A percentile compares a stretch with the other conserved stretches of the same genome.
These are phyloP conservation scores for Pygoscelis antarcticus DNA, from an alignment of 2,113 vertebrate genomes.

Conservation along the genomic window DNA sequence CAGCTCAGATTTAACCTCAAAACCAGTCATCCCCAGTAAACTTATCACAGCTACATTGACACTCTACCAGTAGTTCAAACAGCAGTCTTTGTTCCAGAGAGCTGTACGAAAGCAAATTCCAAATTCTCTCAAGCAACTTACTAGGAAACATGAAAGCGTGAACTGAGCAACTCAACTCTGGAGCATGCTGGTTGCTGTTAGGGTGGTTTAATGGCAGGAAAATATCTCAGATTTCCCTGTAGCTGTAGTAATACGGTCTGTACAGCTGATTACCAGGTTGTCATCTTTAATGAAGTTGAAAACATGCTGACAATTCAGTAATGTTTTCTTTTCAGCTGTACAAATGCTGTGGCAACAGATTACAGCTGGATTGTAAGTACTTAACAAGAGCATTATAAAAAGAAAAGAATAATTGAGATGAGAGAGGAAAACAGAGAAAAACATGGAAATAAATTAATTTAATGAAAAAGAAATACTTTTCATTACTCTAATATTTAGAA, in stretches of 20 bases:
- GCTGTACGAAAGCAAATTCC: not conserved
- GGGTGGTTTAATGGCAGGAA: slow-evolving; percentile 17
- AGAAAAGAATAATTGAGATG: slow-evolving; percentile 37
- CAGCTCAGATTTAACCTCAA: not conserved
- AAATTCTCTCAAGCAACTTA: not conserved
- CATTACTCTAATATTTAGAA: not conserved
- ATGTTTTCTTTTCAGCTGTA: slow-evolving; percentile 60
- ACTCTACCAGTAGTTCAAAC: not conserved
- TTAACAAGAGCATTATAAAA: slow-evolving; percentile 47
- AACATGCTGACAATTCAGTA: slow-evolving; percentile 59
- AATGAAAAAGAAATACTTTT: not conserved
- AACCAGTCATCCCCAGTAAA: not conserved
- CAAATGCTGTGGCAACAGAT: slow-evolving; percentile 61
- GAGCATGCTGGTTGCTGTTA: not conserved
- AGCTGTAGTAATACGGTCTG: not conserved
- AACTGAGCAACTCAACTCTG: not conserved
- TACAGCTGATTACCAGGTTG: slow-evolving; percentile 63
- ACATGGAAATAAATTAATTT: slow-evolving; percentile 4
- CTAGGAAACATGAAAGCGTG: not conserved
- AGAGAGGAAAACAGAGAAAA: not conserved
- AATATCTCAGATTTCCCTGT: slow-evolving; percentile 15
- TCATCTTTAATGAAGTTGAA: slow-evolving; percentile 71
- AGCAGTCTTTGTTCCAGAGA: not conserved
- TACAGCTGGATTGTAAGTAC: slow-evolving; percentile 46
- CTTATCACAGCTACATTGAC: not conserved